A percentile compares a stretch with the other conserved stretches of the same genome.
Conservation (phyloP, 2,888 invertebrate species). For the Lagria hirta region DNA sequence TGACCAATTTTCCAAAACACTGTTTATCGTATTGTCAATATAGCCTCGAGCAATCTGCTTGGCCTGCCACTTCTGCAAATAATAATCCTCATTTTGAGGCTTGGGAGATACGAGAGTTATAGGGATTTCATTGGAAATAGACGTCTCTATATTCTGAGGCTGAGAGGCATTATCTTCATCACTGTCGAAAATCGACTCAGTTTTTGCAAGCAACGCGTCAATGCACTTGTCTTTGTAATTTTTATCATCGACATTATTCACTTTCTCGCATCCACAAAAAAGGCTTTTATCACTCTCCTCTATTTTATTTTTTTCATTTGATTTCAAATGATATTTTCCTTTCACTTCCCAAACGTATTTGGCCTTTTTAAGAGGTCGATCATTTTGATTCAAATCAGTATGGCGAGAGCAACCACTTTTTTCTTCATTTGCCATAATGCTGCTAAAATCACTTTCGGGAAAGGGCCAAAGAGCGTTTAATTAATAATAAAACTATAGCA, state of each 20-base stretch:
- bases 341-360: constrained; percentile 69
- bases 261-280: constrained; percentile 7
- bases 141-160: constrained; percentile 27
- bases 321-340: constrained; percentile 64
- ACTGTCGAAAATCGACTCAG: constrained; percentile 37
- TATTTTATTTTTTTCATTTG: constrained; percentile 45
- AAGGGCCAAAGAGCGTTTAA: too few relatives aligned
- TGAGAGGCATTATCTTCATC: constrained; percentile 31
- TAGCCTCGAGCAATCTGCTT: constrained; percentile 67
- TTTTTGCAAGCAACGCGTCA: constrained; percentile 40
- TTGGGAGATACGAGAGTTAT: constrained; percentile 44
- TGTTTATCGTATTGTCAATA: constrained; percentile 71
- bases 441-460: too few relatives aligned
- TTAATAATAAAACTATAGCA: too few relatives aligned
- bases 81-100: constrained; percentile 47
- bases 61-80: constrained; percentile 64
- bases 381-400: too few relatives aligned
- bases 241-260: too few relatives aligned
- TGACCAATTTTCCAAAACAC: constrained; percentile 64
- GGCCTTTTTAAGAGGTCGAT: constrained; percentile 67
- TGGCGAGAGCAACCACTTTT: too few relatives aligned
- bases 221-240: constrained; percentile 33
- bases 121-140: constrained; percentile 41
- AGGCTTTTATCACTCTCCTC: constrained; percentile 52
- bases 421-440: too few relatives aligned